Evolutionary conservation across 2,888 invertebrate species (phyloP).

Genomic region (Argyresthia albistria): DNA sequence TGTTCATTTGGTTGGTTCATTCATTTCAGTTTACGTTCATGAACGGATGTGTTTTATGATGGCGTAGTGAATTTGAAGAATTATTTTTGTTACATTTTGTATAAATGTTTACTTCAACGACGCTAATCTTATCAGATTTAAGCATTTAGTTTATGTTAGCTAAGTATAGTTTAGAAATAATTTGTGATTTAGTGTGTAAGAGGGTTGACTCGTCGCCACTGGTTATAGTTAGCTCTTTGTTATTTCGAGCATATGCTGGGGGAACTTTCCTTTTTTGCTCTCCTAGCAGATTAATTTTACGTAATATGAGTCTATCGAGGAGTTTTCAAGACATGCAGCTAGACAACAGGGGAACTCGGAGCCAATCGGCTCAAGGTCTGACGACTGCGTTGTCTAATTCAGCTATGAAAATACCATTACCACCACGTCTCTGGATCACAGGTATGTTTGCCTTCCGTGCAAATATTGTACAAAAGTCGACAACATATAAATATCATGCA

Average conservation of each 20-base stretch:
- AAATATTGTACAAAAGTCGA: too few relatives aligned
- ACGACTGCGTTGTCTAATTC: conserved; percentile 36
- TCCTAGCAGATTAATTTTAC: conserved; percentile 26
- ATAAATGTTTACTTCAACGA: conserved; percentile 51
- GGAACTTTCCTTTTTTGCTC: conserved; percentile 36
- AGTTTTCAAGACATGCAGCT: conserved; percentile 27
- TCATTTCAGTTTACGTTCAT: neutral
- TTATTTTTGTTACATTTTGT: conserved; percentile 55
- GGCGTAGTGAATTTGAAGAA: conserved; percentile 47
- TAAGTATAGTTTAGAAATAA: neutral
- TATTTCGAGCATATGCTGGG: conserved; percentile 44
- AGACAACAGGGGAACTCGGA: conserved; percentile 34
- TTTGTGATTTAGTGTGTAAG: neutral
- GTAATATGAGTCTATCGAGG: conserved; percentile 36
- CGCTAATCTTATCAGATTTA: conserved; percentile 56
- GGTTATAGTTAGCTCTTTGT: conserved; percentile 36
- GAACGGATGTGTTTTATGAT: conserved; percentile 13
- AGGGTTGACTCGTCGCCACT: neutral
- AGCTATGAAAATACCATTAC: conserved; percentile 63
- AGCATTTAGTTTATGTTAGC: conserved; percentile 16
- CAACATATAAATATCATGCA: too few relatives aligned
- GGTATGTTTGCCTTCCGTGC: conserved; percentile 28
- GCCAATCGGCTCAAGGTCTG: conserved; percentile 61
- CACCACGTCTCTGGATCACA: conserved; percentile 63
- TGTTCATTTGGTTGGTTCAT: neutral